These are phyloP conservation scores for Zaprionus taronus DNA, from an alignment of 1,140 invertebrate species.

Conservation along the genomic window DNA sequence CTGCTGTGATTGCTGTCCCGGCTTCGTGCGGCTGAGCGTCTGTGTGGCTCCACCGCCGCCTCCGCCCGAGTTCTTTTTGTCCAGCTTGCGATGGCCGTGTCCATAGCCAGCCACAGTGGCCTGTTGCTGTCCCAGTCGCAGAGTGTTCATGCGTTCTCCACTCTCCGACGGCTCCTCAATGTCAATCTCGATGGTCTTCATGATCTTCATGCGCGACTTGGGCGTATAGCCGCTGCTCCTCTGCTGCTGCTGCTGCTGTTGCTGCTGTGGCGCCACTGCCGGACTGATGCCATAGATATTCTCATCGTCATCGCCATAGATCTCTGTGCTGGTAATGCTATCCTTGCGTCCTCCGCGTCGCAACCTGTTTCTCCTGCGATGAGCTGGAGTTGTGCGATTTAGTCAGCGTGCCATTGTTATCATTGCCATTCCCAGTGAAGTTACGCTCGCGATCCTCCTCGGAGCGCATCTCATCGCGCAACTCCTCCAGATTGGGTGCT, in stretches of 20 bases:
- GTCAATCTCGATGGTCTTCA: conserved; percentile 83
- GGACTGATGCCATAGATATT: conserved; percentile 79
- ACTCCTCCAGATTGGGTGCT: conserved; percentile 84
- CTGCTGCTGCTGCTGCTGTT: conserved; percentile 39
- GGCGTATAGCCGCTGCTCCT: conserved; percentile 72
- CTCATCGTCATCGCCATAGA: conserved; percentile 77
- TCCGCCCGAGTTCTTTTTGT: conserved; percentile 52
- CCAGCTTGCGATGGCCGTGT: conserved; percentile 59
- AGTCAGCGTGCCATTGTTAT: conserved; percentile 73
- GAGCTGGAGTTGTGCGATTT: conserved; percentile 77
- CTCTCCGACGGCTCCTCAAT: conserved; percentile 77
- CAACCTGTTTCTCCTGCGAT: conserved; percentile 64
- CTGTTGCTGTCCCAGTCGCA: conserved; percentile 66
- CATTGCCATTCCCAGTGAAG: conserved; percentile 6
- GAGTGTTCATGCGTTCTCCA: conserved; percentile 68
- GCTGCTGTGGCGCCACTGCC: conserved; percentile 43
- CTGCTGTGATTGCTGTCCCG: conserved; percentile 35
- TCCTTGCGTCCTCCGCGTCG: conserved; percentile 69
- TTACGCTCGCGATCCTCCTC: conserved; percentile 81
- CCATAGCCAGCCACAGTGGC: conserved; percentile 43
- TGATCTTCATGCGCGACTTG: conserved; percentile 83
- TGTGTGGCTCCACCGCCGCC: conserved; percentile 34
- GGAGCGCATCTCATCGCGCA: conserved; percentile 84
- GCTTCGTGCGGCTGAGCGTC: conserved; percentile 61
- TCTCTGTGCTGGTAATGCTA: conserved; percentile 76